phyloP scores from a whole-genome alignment of 2,113 vertebrate genomes.

The Notothenia rossii region DNA sequence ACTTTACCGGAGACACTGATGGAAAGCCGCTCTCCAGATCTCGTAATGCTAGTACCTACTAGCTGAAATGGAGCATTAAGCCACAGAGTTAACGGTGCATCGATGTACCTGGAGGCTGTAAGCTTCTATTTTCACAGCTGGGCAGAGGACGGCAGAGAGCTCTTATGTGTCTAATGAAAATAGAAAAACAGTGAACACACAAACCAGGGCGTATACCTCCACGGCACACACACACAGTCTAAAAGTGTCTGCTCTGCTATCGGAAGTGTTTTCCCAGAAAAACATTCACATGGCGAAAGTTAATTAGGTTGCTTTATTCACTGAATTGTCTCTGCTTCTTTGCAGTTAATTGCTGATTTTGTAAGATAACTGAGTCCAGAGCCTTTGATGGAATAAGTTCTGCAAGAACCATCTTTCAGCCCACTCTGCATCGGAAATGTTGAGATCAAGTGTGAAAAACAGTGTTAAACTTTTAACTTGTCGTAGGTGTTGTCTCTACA shows the following conservation, averaged over 20 bases:
- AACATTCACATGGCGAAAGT: conserved; percentile 62
- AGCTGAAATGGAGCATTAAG: conserved; percentile 44
- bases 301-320: conserved; percentile 70
- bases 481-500: neutral
- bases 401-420: conserved; percentile 37
- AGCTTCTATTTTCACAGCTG: conserved; percentile 57
- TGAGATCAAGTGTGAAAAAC: conserved; percentile 13
- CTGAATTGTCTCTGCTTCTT: conserved; percentile 61
- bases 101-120: conserved; percentile 47
- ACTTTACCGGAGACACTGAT: conserved; percentile 37
- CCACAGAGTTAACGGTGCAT: conserved; percentile 46
- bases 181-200: conserved; percentile 34
- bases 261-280: conserved; percentile 44
- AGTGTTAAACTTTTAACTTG: conserved; percentile 13
- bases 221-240: neutral
- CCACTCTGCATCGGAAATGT: neutral
- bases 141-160: conserved; percentile 38
- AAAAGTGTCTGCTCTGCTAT: conserved; percentile 27
- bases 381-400: conserved; percentile 50
- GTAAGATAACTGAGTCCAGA: conserved; percentile 59
- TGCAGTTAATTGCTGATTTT: conserved; percentile 76
- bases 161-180: conserved; percentile 56
- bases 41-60: conserved; percentile 11
- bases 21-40: conserved; percentile 28
- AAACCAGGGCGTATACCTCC: neutral